Base-by-base conservation (phyloP, 2,888 invertebrate genomes). In the Sclerodermus sp. region DNA sequence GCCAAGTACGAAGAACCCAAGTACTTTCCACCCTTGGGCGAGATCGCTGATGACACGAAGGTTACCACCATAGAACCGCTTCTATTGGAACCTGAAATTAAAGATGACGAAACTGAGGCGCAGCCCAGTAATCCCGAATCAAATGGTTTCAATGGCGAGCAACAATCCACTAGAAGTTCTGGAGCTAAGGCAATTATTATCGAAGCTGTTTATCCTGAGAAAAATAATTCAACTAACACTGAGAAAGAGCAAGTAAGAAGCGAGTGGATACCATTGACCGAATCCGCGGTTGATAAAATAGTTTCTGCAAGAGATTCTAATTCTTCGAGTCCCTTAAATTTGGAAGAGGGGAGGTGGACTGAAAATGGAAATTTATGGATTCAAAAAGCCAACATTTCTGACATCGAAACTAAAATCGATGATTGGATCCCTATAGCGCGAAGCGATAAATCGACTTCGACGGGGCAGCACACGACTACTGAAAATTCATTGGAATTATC, bases 11-110 rank as follows among this genome's bases (percentile, higher is more conserved):
- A 82, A 3, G 80, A 81, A 5, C 83, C 85, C 0, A 82, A 86
- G 44, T 87, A 86, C 63, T 87, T 88, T 53, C 87, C 87, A 1
- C 84, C 84, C 4, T 71, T 81, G 53, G 80, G 80, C 13, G 67
- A 71, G 37, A 49, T 57, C 15, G 1, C 13, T 12, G 16, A 15
- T 29, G 41, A 39, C 8, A 17, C 47, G 36, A 16, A 23, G 23
- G 23, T 23, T 8, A 23, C 40, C 43, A 12, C 34, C 3, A 4
- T 4, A 12, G 3, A 34, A 12, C 34, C 34, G 6, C 6, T 8
- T 23, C 23, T 5, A 8, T 23, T 23, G 23, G 23, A 5, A 23
- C 23, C 23, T 3, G 23, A 23, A 23, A 8, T 23, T 3, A 23
- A 8, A 23, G 23, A 5, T 8, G 23, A 23, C 12, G 15, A 38